Evolutionary conservation across 2,113 vertebrate species (phyloP).

Genomic region (Microtus oregoni): DNA sequence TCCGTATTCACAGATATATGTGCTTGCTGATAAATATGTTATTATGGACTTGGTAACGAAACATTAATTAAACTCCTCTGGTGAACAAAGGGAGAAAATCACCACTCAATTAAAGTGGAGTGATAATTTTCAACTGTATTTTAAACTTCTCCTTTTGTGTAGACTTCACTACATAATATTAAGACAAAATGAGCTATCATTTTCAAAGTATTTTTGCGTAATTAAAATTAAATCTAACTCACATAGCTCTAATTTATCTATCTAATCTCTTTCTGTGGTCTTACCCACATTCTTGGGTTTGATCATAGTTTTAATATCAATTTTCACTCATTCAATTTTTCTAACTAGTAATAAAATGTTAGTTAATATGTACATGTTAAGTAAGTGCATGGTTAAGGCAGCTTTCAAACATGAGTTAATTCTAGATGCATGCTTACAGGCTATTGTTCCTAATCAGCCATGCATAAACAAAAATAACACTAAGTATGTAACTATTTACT

Average conservation of each 20-base stretch:
- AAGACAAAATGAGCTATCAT: neutral
- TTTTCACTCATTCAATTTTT: neutral
- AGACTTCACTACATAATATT: neutral
- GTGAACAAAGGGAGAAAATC: conserved; percentile 46
- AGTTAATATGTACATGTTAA: neutral
- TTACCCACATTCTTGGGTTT: neutral
- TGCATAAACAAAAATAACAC: neutral
- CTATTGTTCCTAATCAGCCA: neutral
- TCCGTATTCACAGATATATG: neutral
- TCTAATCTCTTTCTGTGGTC: too few relatives aligned
- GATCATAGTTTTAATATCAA: neutral
- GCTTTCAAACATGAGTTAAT: neutral
- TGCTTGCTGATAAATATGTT: neutral
- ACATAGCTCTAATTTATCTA: neutral
- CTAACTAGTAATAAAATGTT: neutral
- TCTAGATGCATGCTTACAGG: neutral
- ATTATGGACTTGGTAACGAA: conserved; percentile 39
- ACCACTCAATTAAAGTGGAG: neutral
- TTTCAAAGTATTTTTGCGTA: neutral
- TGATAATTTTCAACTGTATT: neutral
- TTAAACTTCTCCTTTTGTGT: neutral
- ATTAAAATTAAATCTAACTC: neutral
- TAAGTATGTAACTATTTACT: neutral
- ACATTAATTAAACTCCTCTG: conserved; percentile 18
- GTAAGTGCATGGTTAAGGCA: neutral